Percentiles rank a stretch among this genome's conserved stretches.
phyloP scores from a whole-genome alignment of 2,113 vertebrate species.

The Nyctibius bracteatus region DNA sequence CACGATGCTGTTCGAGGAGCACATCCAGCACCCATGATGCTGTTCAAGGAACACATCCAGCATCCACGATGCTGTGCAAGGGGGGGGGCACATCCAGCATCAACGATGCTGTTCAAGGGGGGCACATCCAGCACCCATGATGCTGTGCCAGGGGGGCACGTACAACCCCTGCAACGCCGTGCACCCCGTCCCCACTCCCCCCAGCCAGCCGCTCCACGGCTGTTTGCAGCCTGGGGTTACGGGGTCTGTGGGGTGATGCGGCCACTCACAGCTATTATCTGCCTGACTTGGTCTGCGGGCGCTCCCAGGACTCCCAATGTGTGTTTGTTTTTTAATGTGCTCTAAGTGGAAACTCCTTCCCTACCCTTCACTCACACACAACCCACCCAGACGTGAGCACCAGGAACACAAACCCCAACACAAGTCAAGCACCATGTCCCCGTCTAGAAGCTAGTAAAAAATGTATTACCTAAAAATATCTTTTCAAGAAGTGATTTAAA shows the following conservation, averaged over 20 bases:
- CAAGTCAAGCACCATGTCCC: background rate
- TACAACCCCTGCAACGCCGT: fast-evolving
- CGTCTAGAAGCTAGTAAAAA: background rate
- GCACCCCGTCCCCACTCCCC: background rate
- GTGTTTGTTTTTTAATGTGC: background rate
- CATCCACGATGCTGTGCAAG: background rate
- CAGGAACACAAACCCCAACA: background rate
- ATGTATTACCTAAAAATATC: slow-evolving; percentile 14
- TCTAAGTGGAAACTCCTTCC: background rate
- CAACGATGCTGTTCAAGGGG: background rate
- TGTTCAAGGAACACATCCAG: no score
- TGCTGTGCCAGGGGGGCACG: background rate
- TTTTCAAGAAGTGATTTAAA: slow-evolving; percentile 13
- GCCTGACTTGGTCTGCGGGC: background rate
- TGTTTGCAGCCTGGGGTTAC: fast-evolving
- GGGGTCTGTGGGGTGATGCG: fast-evolving
- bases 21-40: background rate
- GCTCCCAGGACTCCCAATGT: background rate
- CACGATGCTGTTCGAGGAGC: background rate
- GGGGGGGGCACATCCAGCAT: background rate
- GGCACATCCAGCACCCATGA: background rate
- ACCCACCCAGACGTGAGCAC: background rate
- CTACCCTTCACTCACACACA: background rate
- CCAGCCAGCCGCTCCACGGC: no score
- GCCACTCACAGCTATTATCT: background rate